Percentiles rank a stretch among this genome's conserved stretches.
Evolutionary conservation across 2,888 invertebrate genomes (phyloP).

Genomic region (Phania funesta): DNA sequence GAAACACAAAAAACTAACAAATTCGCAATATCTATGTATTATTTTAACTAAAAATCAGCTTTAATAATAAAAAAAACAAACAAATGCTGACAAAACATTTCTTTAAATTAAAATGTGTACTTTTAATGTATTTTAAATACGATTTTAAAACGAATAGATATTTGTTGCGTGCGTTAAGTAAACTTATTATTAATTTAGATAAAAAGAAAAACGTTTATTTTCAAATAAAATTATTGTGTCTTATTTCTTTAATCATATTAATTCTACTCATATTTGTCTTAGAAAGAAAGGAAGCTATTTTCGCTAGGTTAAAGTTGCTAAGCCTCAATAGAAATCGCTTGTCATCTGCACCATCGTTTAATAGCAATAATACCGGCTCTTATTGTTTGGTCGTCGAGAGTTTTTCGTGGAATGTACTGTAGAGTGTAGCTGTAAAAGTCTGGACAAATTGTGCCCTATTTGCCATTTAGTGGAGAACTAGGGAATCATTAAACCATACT

Average conservation of each 20-base stretch:
- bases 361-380: too few relatives aligned
- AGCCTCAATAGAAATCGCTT: too few relatives aligned
- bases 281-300: too few relatives aligned
- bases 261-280: too few relatives aligned
- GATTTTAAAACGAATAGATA: slow-evolving; percentile 21
- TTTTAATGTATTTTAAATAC: slow-evolving; percentile 44
- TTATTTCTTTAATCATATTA: slow-evolving; percentile 4
- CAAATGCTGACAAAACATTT: slow-evolving; percentile 38
- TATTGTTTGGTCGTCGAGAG: too few relatives aligned
- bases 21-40: slow-evolving; percentile 11
- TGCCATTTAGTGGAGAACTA: too few relatives aligned
- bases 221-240: slow-evolving; percentile 7
- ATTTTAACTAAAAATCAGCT: slow-evolving; percentile 39
- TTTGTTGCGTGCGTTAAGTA: slow-evolving; percentile 60
- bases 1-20: neutral
- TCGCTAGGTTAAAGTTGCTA: too few relatives aligned
- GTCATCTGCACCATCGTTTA: too few relatives aligned
- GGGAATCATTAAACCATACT: too few relatives aligned
- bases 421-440: too few relatives aligned
- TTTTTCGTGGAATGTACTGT: too few relatives aligned
- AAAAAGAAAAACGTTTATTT: slow-evolving; percentile 46
- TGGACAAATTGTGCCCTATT: too few relatives aligned
- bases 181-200: slow-evolving; percentile 57
- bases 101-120: slow-evolving; percentile 21
- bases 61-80: slow-evolving; percentile 16